Conservation (phyloP, 1,140 invertebrate genomes). For the Paraescarpia echinospica region DNA sequence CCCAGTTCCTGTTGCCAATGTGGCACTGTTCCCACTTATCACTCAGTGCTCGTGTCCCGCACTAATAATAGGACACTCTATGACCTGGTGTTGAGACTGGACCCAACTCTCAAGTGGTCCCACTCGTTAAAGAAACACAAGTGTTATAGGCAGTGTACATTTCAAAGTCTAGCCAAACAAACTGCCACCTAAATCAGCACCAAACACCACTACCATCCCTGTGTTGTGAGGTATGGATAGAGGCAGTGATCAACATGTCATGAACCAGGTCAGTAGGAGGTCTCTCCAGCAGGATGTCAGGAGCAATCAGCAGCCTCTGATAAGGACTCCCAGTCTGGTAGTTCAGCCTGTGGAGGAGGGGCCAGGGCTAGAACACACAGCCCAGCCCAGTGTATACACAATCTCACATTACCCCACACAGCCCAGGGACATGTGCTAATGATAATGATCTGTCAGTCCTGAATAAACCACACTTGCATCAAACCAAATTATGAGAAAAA, state of each 20-base stretch:
- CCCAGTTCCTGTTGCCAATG: not conserved
- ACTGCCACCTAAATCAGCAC: not conserved
- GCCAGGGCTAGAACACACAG: not conserved
- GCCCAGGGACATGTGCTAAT: not conserved
- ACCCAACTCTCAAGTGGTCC: not conserved
- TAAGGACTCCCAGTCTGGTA: not conserved
- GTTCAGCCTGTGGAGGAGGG: not conserved
- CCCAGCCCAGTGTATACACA: not conserved
- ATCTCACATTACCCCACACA: not conserved
- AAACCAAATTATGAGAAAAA: not conserved
- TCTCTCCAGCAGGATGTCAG: not conserved
- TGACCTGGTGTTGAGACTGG: not conserved
- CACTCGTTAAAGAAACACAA: not conserved
- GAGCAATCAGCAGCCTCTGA: not conserved
- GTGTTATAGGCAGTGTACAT: not conserved
- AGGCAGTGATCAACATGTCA: not conserved
- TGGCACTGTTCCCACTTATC: not conserved
- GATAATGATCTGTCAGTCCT: not conserved
- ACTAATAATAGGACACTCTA: not conserved
- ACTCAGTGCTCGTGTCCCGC: not conserved
- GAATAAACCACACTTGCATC: not conserved
- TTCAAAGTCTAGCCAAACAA: constrained; percentile 5
- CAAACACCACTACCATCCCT: not conserved
- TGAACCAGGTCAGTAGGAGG: not conserved
- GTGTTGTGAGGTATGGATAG: not conserved